Evolutionary conservation across 1,140 invertebrate species (phyloP), one percentile per base, ranked within the genome.

Genomic region (Octopus sinensis): DNA sequence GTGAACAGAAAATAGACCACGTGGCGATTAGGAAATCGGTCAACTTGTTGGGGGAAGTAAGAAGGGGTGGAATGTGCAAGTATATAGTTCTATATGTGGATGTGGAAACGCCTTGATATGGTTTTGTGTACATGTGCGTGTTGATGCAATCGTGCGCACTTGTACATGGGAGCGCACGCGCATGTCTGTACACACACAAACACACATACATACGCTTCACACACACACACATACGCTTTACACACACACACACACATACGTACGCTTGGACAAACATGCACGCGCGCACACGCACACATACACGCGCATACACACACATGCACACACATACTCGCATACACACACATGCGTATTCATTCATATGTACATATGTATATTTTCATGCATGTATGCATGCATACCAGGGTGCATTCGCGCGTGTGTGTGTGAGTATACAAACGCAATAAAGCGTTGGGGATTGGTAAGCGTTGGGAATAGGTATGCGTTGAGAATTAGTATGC

Each of bases 101-200:
- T 17, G 17, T 62, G 56, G 6, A 62, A 9, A 62, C 17, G 17
- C 17, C 6, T 62, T 9, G 7, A 62, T 17, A 62, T 62, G 17
- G 7, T 9, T 62, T 9, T 62, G 17, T 62, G 17, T 62, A 62
- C 56, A 62, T 17, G 17, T 62, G 17, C 17, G 17, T 62, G 17
- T 17, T 9, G 6, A 62, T 62, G 17, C 17, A 62, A 9, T 9
- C 17, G 17, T 62, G 17, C 17, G 56, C 5, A 80, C 62, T n/a
- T 62, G 54, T 80, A 62, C 23, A 54, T 51, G 17, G 23, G 30
- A 51, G 53, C 43, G 17, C 71, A 53, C 43, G 53, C 68, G 52
- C 68, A 68, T 80, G 62, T 80, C 23, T 80, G 52, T 80, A 68
- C 68, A 68, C 68, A 68, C 68, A 68, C 68, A 68, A 51, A 68